Evolutionary conservation across 2,113 vertebrate species (phyloP).

Genomic region (Nothoprocta pentlandii): DNA sequence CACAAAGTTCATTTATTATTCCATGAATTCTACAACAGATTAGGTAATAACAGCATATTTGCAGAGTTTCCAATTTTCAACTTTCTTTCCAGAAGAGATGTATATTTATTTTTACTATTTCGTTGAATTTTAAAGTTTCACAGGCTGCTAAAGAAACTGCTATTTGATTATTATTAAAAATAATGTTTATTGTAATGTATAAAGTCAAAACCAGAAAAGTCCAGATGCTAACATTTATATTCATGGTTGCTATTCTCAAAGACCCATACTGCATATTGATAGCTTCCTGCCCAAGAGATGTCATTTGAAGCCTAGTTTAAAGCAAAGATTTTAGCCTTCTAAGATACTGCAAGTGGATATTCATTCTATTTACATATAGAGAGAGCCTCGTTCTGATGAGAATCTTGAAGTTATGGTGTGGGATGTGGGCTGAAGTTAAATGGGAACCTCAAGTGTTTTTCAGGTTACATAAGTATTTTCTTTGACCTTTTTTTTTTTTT

Average conservation of each 20-base stretch:
- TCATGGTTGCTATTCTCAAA: conserved; percentile 25
- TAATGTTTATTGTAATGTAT: conserved; percentile 49
- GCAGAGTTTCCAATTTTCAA: conserved; percentile 25
- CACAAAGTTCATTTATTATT: conserved; percentile 42
- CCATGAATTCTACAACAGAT: conserved; percentile 10
- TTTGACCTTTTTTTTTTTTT: background rate
- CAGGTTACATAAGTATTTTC: background rate
- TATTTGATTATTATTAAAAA: conserved; percentile 54
- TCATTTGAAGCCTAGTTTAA: conserved; percentile 8
- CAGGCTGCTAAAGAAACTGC: conserved; percentile 33
- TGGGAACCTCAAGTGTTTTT: background rate
- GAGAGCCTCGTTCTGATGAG: background rate
- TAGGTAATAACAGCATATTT: conserved; percentile 40
- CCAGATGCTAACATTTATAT: conserved; percentile 58
- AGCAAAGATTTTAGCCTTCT: background rate
- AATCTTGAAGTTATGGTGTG: background rate
- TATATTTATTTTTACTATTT: conserved; percentile 31
- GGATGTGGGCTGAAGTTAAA: background rate
- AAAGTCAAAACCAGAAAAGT: conserved; percentile 27
- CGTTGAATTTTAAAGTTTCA: conserved; percentile 15
- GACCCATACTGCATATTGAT: background rate
- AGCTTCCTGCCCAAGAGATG: conserved; percentile 34
- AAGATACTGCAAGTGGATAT: background rate
- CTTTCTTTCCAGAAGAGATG: background rate
- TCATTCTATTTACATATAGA: background rate